Evolutionary conservation across 2,888 invertebrate species (phyloP), one percentile per base, ranked within the genome.

Genomic region (Rhodophaea formosa): DNA sequence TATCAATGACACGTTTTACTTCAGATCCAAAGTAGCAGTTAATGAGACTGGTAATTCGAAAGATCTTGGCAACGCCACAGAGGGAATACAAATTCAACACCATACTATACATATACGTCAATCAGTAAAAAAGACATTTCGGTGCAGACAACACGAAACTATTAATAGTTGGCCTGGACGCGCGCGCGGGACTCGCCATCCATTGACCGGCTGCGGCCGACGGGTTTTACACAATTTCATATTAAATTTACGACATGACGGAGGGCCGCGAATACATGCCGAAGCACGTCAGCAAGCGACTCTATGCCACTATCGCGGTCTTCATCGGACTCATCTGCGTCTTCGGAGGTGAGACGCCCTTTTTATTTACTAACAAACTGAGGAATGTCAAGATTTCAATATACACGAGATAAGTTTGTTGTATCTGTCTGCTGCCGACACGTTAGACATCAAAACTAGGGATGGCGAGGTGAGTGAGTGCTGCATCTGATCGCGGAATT

Each of bases 101-200:
- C 10, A 0, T 23, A 12, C 23, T 35, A 49, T 14, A 49, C 32
- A 49, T 32, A 14, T n/a, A 39, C 39, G 3, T 14, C 32, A 35
- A 51, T 46, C 46, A 10, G 17, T 29, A 35, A 35, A 49, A 17
- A 74, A 79, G 75, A 77, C 79, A 77, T 78, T 77, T 75, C 78
- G 72, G 73, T 59, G 55, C 69, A 73, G 77, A 79, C 75, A 77
- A 51, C 16, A 16, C 75, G 93, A 92, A 67, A 80, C 62, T 64
- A 61, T 69, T 81, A 84, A 86, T 77, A 86, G 82, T 81, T 85
- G 86, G 75, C 72, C 61, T 70, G 71, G 76, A 81, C 82, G 80
- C 74, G 82, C 16, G 42, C 56, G 57, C 57, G 62, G 64, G 59
- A 67, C 62, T 59, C 59, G 59, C 63, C 66, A 65, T 60, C 63